Base-by-base conservation (phyloP, 2,888 invertebrate genomes). In the Dasypogon diadema region DNA sequence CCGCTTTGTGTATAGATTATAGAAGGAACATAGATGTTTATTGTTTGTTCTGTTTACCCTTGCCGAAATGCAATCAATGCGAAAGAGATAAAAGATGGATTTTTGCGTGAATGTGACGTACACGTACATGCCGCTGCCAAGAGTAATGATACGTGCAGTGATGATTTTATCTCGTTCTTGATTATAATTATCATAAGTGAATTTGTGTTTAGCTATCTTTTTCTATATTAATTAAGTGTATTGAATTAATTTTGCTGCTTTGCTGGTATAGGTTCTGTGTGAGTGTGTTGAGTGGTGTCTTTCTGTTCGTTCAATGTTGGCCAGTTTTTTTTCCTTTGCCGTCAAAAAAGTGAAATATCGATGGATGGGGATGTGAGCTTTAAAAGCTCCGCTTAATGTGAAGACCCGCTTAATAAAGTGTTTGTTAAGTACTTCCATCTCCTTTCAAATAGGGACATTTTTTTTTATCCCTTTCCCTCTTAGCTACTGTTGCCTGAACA, bases 131-230 rank as follows among this genome's bases (percentile, higher is more conserved):
- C 18, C 55, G 37, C 3, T 18, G 21, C 18, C 10, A 37, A 63
- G 30, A 37, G 42, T 21, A 42, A 63, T 63, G n/a, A 63, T 37
- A 63, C 46, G 65, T 65, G 65, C 46, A 54, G 54, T 70, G 54
- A 70, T 54, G 34, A 54, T 30, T 70, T 70, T 54, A 70, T 70
- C 68, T 68, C 68, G 26, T 51, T 68, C 68, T 68, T 48, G 48
- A 48, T 68, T 68, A 18, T 30, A 70, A 70, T 70, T 70, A 70
- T 34, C 18, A 70, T 51, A 70, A 70, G 54, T 70, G 70, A 70
- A 70, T 70, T 70, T 70, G 18, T 30, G 21, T 54, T 70, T 16
- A 4, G 65, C 65, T 65, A 48, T 65, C 46, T 65, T 65, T 65
- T 48, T 48, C 46, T 46, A 48, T 24, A 46, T 65, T 65, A 65